These are phyloP conservation scores for Borostomias antarcticus DNA, from an alignment of 2,797 vertebrate genomes.

Conservation along the genomic window DNA sequence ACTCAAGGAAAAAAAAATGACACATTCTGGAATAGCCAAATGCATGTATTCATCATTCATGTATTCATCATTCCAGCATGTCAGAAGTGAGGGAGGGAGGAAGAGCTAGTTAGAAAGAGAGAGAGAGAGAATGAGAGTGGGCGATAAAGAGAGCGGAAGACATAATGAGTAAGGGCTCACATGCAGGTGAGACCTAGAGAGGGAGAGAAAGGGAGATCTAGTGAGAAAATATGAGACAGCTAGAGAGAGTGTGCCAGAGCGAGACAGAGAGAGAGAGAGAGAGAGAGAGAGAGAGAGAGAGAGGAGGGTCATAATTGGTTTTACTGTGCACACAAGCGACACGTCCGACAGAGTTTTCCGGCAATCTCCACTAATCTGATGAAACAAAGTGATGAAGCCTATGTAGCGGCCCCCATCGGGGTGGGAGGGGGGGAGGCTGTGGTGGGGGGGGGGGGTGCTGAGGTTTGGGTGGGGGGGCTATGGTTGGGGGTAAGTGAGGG, in stretches of 20 bases:
- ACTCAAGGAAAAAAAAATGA: constrained; percentile 11
- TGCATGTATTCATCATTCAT: neutral
- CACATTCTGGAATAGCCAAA: constrained; percentile 10
- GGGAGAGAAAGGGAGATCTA: constrained; percentile 3
- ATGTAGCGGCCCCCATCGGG: constrained; percentile 15
- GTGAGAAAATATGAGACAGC: constrained; percentile 27
- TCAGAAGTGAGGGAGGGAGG: neutral
- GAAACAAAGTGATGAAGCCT: constrained; percentile 68
- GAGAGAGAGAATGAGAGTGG: neutral
- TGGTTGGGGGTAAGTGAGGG: no score
- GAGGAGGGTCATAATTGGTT: constrained; percentile 42
- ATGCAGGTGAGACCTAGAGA: neutral
- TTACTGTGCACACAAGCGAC: constrained; percentile 61
- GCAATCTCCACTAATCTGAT: constrained; percentile 69
- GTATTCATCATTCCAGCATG: neutral
- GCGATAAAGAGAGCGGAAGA: neutral
- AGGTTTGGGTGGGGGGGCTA: constrained; percentile 14
- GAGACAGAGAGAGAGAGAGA: constrained; percentile 16
- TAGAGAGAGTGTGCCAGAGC: constrained; percentile 33
- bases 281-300: constrained; percentile 12
- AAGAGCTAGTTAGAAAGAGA: neutral
- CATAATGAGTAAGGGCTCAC: no score
- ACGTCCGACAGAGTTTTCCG: constrained; percentile 66
- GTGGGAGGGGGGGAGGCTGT: constrained; percentile 46
- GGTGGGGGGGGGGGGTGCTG: constrained; percentile 25